Conservation (phyloP, 2,113 vertebrate genomes). For the Uria aalge region DNA sequence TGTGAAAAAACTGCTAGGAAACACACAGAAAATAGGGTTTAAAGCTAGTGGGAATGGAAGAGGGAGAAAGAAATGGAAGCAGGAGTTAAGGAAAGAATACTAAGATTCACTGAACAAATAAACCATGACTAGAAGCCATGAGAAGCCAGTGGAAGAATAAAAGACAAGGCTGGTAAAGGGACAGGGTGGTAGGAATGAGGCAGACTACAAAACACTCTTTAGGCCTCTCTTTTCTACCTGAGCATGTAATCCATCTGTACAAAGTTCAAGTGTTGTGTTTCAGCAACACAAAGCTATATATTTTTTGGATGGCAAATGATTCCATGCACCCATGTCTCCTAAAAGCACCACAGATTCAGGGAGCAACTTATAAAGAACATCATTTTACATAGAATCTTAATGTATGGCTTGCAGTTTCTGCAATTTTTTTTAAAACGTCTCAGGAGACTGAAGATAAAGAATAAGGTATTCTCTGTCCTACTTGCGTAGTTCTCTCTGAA, state of each 20-base stretch:
- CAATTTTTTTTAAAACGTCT: not conserved
- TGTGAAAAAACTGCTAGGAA: not conserved
- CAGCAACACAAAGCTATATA: not conserved
- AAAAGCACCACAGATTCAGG: not conserved
- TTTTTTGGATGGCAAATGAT: not conserved
- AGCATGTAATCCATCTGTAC: not conserved
- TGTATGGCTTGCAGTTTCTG: not conserved
- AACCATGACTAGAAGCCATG: not conserved
- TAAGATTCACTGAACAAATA: not conserved
- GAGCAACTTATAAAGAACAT: not conserved
- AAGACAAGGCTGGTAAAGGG: not conserved
- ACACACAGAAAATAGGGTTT: not conserved
- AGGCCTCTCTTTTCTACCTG: not conserved
- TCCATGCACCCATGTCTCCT: rapidly evolving
- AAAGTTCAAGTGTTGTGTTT: not conserved
- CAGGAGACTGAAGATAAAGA: not conserved
- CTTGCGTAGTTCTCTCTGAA: not conserved
- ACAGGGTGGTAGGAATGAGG: not conserved
- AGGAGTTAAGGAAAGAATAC: not conserved
- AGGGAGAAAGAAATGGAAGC: not conserved
- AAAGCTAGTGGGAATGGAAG: not conserved
- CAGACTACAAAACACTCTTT: not conserved
- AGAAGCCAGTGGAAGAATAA: not conserved
- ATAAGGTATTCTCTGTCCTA: not conserved
- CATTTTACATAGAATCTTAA: not conserved